These are phyloP conservation scores for Drosophila melanosoma DNA, from an alignment of 2,888 invertebrate genomes.

Conservation along the genomic window DNA sequence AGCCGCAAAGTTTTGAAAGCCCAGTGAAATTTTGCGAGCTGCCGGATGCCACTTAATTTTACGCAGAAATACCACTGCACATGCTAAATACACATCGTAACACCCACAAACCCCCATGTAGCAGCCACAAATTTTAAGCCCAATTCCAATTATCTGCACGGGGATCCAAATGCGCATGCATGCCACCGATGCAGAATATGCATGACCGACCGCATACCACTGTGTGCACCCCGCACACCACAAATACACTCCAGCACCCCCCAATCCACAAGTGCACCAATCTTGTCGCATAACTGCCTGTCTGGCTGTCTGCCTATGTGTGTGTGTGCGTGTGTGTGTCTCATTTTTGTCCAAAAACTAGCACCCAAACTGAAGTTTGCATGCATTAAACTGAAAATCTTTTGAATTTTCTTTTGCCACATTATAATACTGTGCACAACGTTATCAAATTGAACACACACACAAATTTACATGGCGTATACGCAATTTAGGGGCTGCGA, in stretches of 20 bases:
- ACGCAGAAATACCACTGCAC: conserved; percentile 45
- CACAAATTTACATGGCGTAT: conserved; percentile 25
- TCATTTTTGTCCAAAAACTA: conserved; percentile 19
- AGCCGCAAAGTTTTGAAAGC: conserved; percentile 78
- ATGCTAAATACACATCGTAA: conserved; percentile 8
- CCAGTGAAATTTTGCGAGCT: conserved; percentile 73
- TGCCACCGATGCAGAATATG: conserved; percentile 53
- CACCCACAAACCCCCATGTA: conserved; percentile 52
- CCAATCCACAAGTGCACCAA: background rate
- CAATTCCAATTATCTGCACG: conserved; percentile 76
- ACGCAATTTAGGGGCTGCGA: conserved; percentile 88
- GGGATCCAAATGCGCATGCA: conserved; percentile 66
- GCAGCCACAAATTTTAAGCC: conserved; percentile 79
- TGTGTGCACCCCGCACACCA: background rate
- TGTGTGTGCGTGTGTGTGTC: conserved; percentile 9
- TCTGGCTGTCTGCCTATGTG: background rate
- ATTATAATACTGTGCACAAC: conserved; percentile 22
- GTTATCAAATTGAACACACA: background rate
- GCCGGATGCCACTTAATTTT: conserved; percentile 76
- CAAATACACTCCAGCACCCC: background rate
- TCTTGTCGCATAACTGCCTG: conserved; percentile 17
- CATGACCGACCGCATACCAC: conserved; percentile 50
- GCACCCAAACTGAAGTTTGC: conserved; percentile 12
- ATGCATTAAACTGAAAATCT: conserved; percentile 37
- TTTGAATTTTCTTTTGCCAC: conserved; percentile 47